Percentiles rank a stretch among this genome's conserved stretches.
These are phyloP conservation scores for Pygathrix nemaeus DNA, from an alignment of 2,113 vertebrate genomes.

Conservation along the genomic window DNA sequence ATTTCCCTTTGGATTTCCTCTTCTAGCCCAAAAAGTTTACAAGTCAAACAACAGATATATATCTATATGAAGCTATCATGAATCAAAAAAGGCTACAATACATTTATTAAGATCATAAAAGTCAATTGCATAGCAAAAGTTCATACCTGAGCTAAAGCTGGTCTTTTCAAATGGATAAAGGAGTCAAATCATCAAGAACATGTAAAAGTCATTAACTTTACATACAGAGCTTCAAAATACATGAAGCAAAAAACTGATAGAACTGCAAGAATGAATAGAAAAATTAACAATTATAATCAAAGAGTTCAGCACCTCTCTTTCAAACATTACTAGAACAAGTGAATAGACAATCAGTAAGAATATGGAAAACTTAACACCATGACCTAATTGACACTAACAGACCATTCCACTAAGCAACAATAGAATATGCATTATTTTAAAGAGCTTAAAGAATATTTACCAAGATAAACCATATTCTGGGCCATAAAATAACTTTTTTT, in stretches of 20 bases:
- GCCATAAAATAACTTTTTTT: neutral
- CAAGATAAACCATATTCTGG: neutral
- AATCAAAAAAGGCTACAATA: neutral
- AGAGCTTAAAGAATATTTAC: neutral
- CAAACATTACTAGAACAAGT: neutral
- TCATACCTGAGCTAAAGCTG: neutral
- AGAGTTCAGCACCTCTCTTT: neutral
- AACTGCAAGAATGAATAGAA: neutral
- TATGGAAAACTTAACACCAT: neutral
- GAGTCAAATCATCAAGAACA: neutral
- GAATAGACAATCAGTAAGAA: neutral
- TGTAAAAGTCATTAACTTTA: neutral
- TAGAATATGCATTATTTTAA: neutral
- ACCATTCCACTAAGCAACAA: neutral
- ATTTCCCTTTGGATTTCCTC: neutral
- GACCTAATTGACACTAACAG: neutral
- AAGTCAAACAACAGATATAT: neutral
- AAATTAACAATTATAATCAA: neutral
- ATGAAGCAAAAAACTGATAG: neutral
- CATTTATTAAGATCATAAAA: neutral
- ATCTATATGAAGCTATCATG: neutral
- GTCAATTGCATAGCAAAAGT: neutral
- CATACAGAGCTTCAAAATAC: neutral
- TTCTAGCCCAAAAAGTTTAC: neutral
- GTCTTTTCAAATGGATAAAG: neutral